These are phyloP conservation scores for Drosophila tripunctata DNA, from an alignment of 2,888 invertebrate species.

Conservation along the genomic window DNA sequence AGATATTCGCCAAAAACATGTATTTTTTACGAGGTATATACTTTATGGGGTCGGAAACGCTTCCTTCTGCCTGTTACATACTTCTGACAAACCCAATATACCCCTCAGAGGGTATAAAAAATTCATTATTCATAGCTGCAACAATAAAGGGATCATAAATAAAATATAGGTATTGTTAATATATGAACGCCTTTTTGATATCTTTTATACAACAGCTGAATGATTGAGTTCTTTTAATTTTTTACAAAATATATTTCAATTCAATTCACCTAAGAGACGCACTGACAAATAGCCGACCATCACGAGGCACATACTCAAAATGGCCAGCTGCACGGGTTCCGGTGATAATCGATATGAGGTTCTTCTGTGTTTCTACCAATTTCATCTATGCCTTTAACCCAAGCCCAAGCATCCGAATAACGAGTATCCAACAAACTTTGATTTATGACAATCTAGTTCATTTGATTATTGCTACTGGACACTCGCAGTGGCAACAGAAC, in stretches of 20 bases:
- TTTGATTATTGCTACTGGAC: slow-evolving; percentile 66
- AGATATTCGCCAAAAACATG: too few species aligned
- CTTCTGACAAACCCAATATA: too few species aligned
- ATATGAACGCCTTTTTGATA: background rate
- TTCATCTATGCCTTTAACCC: slow-evolving; percentile 56
- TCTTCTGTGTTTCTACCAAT: slow-evolving; percentile 38
- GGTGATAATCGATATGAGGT: slow-evolving; percentile 17
- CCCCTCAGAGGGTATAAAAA: too few species aligned
- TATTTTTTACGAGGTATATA: too few species aligned
- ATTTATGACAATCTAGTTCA: slow-evolving; percentile 75
- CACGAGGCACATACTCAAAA: slow-evolving; percentile 4
- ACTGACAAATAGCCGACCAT: slow-evolving; percentile 29
- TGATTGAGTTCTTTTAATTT: background rate
- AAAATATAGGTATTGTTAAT: background rate
- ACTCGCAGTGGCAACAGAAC: background rate
- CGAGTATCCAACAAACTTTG: slow-evolving; percentile 65
- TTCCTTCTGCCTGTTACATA: too few species aligned
- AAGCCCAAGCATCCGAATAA: slow-evolving; percentile 39
- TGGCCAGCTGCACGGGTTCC: slow-evolving; percentile 1
- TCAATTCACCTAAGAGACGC: background rate
- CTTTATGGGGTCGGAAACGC: too few species aligned
- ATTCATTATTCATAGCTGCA: background rate
- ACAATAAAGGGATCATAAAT: background rate
- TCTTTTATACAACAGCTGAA: background rate
- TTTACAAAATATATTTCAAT: background rate